Evolutionary conservation across 2,113 vertebrate species (phyloP), one percentile per base, ranked within the genome.

Genomic region (Seriola rivoliana): DNA sequence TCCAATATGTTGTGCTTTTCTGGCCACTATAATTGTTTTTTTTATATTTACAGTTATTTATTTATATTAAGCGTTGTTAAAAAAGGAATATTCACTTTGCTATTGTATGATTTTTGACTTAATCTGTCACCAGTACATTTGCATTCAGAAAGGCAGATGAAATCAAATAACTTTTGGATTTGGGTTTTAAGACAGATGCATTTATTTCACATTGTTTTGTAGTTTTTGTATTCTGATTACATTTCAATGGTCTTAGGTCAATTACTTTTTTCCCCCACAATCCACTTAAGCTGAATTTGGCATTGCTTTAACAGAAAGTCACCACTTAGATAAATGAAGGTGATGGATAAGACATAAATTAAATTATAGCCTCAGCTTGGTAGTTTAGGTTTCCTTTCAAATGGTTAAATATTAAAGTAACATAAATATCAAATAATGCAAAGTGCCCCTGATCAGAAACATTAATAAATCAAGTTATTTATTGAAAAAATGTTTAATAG

Each of bases 281-380:
- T 64, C 65, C 65, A 71, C 11, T 81, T 77, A 66, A 4, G 19
- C 5, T 38, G 0, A 48, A 32, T 16, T 23, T 63, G 65, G 59
- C 54, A 34, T n/a, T 29, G 46, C 68, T 67, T 78, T 25, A 58
- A 54, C 17, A 62, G 9, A 75, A 42, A 66, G 54, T 46, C 17
- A 29, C n/a, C 74, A 66, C 71, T 78, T 73, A 12, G 0, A 32
- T 63, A n/a, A 63, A 70, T 76, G 8, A 68, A 64, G 42, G 12
- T 65, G 5, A 58, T 11, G 21, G 8, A 67, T 2, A 4, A n/a
- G n/a, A 36, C 13, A 32, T 38, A n/a, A 42, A 63, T 64, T 23
- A 4, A 67, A 80, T 78, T 64, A 64, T 8, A 75, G 54, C 10
- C 12, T 29, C 14, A 29, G 5, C 42, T 17, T n/a, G 46, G 42